Base-by-base conservation (phyloP, 2,113 vertebrate genomes). In the Pterocles burchelli region DNA sequence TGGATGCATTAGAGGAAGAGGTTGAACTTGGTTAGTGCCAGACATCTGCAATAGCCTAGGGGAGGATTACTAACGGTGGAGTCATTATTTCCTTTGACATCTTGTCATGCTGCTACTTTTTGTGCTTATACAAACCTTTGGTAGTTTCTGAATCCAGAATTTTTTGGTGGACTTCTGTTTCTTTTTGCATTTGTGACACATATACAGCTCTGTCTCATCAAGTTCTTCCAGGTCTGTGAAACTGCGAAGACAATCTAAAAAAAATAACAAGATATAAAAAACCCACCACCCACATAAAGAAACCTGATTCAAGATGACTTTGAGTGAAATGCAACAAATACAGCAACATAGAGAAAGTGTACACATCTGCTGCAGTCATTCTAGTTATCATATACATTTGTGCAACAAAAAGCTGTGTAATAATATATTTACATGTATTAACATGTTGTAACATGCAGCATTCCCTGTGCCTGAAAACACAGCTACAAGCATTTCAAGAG, bases 161-260 rank as follows among this genome's bases (percentile, higher is more conserved):
- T 99, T 99, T 97, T 99, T 99, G 11, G 99, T 99, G 91, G 99
- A 99, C 94, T 99, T 99, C 83, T 99, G 99, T 91, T 99, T 98
- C 97, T 99, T 99, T 98, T 99, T 99, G 97, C 99, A 99, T 85
- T 99, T 99, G 81, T 99, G 99, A 97, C 99, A 99, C 98, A 99
- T 99, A 87, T 99, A 99, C 61, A 99, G 97, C 95, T 99, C 99
- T 1, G 99, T 99, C 95, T 99, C 99, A 89, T 99, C 99, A 86
- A 99, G 98, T 96, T 99, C 99, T 95, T 99, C 99, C 89, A 99
- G 98, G 97, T 99, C 99, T 57, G 99, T 99, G 97, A 99, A 99
- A 98, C 99, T 99, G 88, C 97, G 98, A 91, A 99, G 98, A 96
- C 99, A 99, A 95, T 99, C 99, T 99, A 62, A 51, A 95, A 95